Conservation (phyloP, 2,888 invertebrate species). For the Cryptosula pallasiana region DNA sequence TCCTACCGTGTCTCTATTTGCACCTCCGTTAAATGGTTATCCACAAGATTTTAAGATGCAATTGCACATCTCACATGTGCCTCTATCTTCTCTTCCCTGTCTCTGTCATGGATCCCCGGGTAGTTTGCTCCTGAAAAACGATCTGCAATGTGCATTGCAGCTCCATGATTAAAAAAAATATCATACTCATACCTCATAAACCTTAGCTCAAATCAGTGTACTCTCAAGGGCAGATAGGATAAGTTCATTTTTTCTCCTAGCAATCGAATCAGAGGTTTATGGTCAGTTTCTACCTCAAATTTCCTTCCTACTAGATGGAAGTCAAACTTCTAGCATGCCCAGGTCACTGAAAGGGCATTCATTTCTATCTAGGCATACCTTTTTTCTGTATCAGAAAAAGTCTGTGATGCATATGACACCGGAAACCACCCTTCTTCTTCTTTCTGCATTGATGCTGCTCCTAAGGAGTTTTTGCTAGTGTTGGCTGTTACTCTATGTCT, state of each 20-base stretch:
- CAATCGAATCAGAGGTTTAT: constrained; percentile 29
- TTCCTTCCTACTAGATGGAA: constrained; percentile 29
- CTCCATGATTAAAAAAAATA: constrained; percentile 28
- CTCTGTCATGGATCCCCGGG: background rate
- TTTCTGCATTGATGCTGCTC: constrained; percentile 11
- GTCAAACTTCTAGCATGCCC: constrained; percentile 29
- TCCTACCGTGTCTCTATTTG: background rate
- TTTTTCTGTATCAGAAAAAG: constrained; percentile 29
- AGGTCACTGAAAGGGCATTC: constrained; percentile 28
- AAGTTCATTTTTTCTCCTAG: background rate
- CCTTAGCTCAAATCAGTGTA: constrained; percentile 29
- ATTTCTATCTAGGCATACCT: constrained; percentile 31
- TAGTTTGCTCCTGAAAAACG: background rate
- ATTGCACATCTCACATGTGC: too few relatives aligned
- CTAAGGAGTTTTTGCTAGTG: constrained; percentile 1
- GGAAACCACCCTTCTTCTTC: constrained; percentile 25
- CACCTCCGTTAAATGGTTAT: too few relatives aligned
- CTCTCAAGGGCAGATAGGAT: background rate
- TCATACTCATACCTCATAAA: constrained; percentile 27
- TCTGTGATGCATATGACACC: constrained; percentile 30
- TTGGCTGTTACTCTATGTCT: constrained; percentile 27
- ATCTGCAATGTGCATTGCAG: constrained; percentile 29
- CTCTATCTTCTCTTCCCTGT: background rate
- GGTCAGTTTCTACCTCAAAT: constrained; percentile 29
- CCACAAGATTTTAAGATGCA: too few relatives aligned